Conservation (phyloP, 2,113 vertebrate genomes). For the Periophthalmodon schlosseri region DNA sequence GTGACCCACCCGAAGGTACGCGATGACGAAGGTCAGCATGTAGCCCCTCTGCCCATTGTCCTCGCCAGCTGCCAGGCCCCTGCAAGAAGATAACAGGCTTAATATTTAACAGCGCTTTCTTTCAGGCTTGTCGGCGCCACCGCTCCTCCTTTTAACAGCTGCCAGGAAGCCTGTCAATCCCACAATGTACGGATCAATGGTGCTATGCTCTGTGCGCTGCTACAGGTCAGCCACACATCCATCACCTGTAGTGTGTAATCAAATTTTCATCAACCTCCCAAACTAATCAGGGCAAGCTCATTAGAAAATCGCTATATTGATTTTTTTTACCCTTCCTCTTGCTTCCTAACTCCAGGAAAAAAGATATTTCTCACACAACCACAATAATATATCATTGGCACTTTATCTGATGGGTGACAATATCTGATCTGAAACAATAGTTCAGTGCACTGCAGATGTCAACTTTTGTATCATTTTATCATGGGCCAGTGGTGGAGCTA, state of each 20-base stretch:
- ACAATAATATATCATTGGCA: slow-evolving; percentile 70
- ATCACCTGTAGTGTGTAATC: slow-evolving; percentile 75
- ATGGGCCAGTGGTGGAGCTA: slow-evolving; percentile 25
- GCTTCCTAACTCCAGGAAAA: slow-evolving; percentile 59
- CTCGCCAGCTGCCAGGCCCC: slow-evolving; percentile 97
- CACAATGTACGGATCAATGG: slow-evolving; percentile 72
- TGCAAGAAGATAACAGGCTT: slow-evolving; percentile 81
- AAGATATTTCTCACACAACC: slow-evolving; percentile 51
- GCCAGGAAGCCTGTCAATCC: slow-evolving; percentile 65
- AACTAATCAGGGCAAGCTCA: slow-evolving; percentile 77
- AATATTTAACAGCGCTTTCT: slow-evolving; percentile 76
- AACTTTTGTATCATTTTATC: slow-evolving; percentile 52
- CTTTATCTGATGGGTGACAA: slow-evolving; percentile 59
- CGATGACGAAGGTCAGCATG: slow-evolving; percentile 97
- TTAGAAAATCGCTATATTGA: slow-evolving; percentile 77
- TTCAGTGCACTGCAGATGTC: slow-evolving; percentile 46
- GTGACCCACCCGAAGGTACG: slow-evolving; percentile 93
- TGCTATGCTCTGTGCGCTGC: slow-evolving; percentile 44
- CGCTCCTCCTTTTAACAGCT: slow-evolving; percentile 55
- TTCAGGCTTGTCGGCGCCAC: slow-evolving; percentile 48
- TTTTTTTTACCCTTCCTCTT: slow-evolving; percentile 59
- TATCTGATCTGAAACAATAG: slow-evolving; percentile 60
- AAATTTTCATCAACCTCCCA: slow-evolving; percentile 75
- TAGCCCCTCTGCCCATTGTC: slow-evolving; percentile 99
- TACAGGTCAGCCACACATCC: slow-evolving; percentile 72